Base-by-base conservation (phyloP, 2,113 vertebrate genomes). In the Siniperca chuatsi region DNA sequence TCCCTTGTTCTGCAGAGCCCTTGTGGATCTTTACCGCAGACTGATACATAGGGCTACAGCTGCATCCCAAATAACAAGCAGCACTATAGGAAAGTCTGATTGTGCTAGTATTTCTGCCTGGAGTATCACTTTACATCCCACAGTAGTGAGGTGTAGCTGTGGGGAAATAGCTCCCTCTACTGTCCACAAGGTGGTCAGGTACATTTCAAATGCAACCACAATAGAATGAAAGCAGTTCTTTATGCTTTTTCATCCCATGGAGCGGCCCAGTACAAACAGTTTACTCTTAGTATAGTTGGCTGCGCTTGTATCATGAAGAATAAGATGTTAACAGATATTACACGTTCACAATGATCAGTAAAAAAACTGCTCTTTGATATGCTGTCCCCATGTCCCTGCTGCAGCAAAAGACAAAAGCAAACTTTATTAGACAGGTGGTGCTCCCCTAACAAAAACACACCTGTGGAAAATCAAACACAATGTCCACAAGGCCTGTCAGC, bases 401-500 rank as follows among this genome's bases (percentile, higher is more conserved):
- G 0, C 42, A 25, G 35, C 29, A 40, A 52, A 42, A 29, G 65
- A 81, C 48, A 67, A 29, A 82, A 70, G 62, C 61, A 60, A 76
- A 84, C 68, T 50, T 81, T 13, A 11, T 60, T 12, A 2, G 4
- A 73, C 79, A 86, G 85, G 69, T 73, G 78, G 35, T 25, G 70
- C 81, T 29, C 8, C 21, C 68, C 46, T 12, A 61, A 88, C 80
- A 88, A 82, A 90, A 88, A 85, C 74, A 72, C 94, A 95, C 91
- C 94, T 94, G 95, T 81, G 90, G 84, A 94, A 95, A 93, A 62
- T 80, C 88, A 91, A 91, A 89, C 90, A 91, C 42, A n/a, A 2
- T 0, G 4, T 52, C 52, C 13, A n/a, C 20, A 0, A 37, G 54
- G 46, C 55, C 76, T 83, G 79, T 87, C 87, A 67, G 44, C 83